Base-by-base conservation (phyloP, 23 tunicate genomes). In the Styela plicata region DNA sequence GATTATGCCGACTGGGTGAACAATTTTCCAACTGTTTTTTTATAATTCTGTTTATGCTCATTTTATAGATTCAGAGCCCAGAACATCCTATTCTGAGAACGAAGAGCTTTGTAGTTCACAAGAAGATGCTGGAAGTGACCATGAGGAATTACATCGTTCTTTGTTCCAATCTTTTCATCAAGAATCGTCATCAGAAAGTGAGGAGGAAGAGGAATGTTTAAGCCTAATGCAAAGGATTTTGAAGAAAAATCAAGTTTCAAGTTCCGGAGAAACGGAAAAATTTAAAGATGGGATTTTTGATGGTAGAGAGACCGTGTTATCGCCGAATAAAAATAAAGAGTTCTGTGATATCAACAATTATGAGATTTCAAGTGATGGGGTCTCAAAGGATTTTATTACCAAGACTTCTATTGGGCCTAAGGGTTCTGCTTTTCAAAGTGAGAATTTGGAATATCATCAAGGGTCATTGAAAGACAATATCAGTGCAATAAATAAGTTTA, bases 121-220 rank as follows among this genome's bases (percentile, higher is more conserved):
- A 5, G 70, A 65, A 24, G 31, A 24, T 18, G 70, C 17, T 24
- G 70, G 70, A 65, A 65, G 70, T 65, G 70, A 65, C 19, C 70
- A 65, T 18, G 80, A 75, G 3, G 52, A 75, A 27, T 75, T 75
- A 22, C 80, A 75, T 52, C 64, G 36, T 2, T 75, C 80, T 2
- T 24, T 75, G 20, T 75, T 75, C n/a, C 61, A 26, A 37, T 75
- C 80, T 3, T 22, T 36, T 34, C 80, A 52, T 16, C 5, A 75
- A 34, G 63, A 75, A 19, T 75, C 67, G 30, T 32, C 64, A 16
- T 34, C 63, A 5, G 65, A 24, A 3, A 26, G 28, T 22, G 64
- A 44, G 18, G 52, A 36, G 25, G 65, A 52, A 24, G 80, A 75
- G 24, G 80, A 75, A 75, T 44, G 64, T 36, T 7, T 75, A 67